Evolutionary conservation across 2,797 vertebrate species (phyloP), one percentile per base, ranked within the genome.

Genomic region (Odontamblyopus lacepedii): DNA sequence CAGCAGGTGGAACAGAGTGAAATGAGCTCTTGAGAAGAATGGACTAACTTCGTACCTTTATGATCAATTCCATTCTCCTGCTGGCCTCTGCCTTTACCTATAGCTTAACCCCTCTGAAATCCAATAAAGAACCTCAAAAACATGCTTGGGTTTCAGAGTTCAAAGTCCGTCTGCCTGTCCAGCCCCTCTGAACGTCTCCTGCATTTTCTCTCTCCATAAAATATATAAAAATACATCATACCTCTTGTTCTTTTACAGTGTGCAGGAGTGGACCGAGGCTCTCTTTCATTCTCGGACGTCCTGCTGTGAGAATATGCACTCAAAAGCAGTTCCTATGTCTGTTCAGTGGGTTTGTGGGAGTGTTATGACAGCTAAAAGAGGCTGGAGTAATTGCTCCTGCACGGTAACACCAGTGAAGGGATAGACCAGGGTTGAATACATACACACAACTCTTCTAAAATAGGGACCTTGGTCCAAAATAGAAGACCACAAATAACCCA

Each of bases 351-450:
- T 90, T 83, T 84, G 82, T 84, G 76, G 77, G 74, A 30, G 71
- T 93, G 85, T 89, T 91, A 83, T 86, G 87, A 89, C 85, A 91
- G 87, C 89, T 91, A 90, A 91, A 92, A 87, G 82, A 76, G 80
- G 85, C 67, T 50, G 75, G 82, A 32, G 56, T 87, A 88, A 90
- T 91, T 86, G 78, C 75, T 59, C 72, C 79, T 81, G 88, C 83
- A 85, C 72, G 86, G 85, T 89, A 90, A 91, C 89, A 82, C 78
- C 85, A 91, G 89, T 88, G 88, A 87, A 86, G 78, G 78, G 83
- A 88, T 74, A 76, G 82, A 87, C 77, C 87, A 71, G 84, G 81
- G 87, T 64, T 69, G 73, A 57, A 76, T 86, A 83, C 83, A 78
- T 73, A 82, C 84, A 92, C 83, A 82, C 78, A 78, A 60, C 72